These are phyloP conservation scores for Mayetiola destructor DNA, from an alignment of 2,888 invertebrate genomes.

Conservation along the genomic window DNA sequence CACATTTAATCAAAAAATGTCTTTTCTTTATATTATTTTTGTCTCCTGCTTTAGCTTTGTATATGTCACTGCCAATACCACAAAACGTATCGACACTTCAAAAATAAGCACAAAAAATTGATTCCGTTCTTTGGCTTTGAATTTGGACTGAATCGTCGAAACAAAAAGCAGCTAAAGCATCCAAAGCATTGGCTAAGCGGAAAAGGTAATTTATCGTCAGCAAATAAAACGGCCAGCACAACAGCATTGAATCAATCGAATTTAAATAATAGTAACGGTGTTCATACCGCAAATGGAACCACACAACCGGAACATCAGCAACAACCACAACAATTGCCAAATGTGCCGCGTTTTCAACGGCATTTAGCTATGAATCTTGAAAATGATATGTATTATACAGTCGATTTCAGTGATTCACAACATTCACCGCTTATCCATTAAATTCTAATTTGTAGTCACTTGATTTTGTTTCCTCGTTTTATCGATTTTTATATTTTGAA, in stretches of 20 bases:
- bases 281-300: slow-evolving; percentile 16
- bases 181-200: slow-evolving; percentile 45
- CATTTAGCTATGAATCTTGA: slow-evolving; percentile 46
- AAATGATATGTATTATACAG: slow-evolving; percentile 62
- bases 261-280: neutral
- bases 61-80: slow-evolving; percentile 67
- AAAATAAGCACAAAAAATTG: slow-evolving; percentile 41
- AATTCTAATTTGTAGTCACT: too few relatives aligned
- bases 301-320: slow-evolving; percentile 19
- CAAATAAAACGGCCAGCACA: slow-evolving; percentile 6
- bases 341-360: slow-evolving; percentile 31
- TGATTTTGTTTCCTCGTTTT: too few relatives aligned
- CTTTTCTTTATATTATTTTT: neutral
- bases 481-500: too few relatives aligned
- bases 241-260: slow-evolving; percentile 5
- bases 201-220: slow-evolving; percentile 27
- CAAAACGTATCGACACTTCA: slow-evolving; percentile 54
- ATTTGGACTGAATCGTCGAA: slow-evolving; percentile 25
- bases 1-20: too few relatives aligned
- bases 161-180: slow-evolving; percentile 29
- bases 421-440: slow-evolving; percentile 62
- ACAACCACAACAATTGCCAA: slow-evolving; percentile 21
- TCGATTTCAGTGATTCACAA: slow-evolving; percentile 63
- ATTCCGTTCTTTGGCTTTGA: slow-evolving; percentile 36
- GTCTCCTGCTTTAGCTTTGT: slow-evolving; percentile 42